Base-by-base conservation (phyloP, 2,113 vertebrate genomes). In the Suricata suricatta region DNA sequence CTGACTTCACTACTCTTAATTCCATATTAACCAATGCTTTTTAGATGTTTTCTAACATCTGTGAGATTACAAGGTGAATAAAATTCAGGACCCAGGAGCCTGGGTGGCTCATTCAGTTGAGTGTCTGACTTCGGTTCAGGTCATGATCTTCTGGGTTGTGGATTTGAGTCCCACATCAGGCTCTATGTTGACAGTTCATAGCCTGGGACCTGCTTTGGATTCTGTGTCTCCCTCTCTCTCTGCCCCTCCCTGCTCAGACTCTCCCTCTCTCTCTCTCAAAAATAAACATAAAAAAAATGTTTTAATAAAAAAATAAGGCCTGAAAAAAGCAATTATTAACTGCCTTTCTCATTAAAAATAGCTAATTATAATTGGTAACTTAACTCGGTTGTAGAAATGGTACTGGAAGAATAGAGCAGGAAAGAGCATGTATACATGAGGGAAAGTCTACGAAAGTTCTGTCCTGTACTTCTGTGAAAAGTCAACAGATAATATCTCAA, bases 41-140 rank as follows among this genome's bases (percentile, higher is more conserved):
- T 63, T 44, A 80, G 91, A 89, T 64, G 7, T 66, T 68, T 94
- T 88, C 87, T 79, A 27, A 97, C 90, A 12, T 88, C 74, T 66
- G 1, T 80, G 52, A 90, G 50, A 92, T 85, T 93, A 81, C 8
- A 88, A 90, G 35, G 31, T 95, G 66, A 90, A 98, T 96, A 97
- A 97, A 98, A 88, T 41, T 90, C 27, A 4, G 15, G 41, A 27
- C 25, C 17, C 17, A 21, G 57, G 21, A 19, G 8, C 57, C 57
- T 60, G 57, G 21, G 57, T 23, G 21, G 57, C 57, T 60, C 57
- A 60, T 21, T 60, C 21, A 60, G 57, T 60, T 60, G 57, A 60
- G 21, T 60, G 21, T 21, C 57, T 60, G 21, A 21, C 57, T 60
- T 60, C 7, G 7, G 57, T 23, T 60, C 19, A 60, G 57, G 19